Evolutionary conservation across 2,797 vertebrate genomes (phyloP), one percentile per base, ranked within the genome.

Genomic region (Labeo calbasu): DNA sequence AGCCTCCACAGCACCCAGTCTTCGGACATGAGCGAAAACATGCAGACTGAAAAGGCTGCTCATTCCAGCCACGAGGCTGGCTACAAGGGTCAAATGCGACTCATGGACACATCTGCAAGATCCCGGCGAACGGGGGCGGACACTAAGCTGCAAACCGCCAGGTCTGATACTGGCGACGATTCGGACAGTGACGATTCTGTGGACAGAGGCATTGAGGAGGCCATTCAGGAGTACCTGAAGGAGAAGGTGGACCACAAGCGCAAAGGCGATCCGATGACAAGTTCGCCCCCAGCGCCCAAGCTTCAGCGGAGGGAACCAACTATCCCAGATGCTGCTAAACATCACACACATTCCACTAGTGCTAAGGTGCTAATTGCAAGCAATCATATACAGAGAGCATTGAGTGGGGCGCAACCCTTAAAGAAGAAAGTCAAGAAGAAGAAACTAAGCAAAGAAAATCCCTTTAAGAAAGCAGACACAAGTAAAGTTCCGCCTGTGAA

Each of bases 151-250:
- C 73, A 63, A 10, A 70, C 79, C 14, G 79, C 86, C 65, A 85
- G 92, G 46, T 91, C 89, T 46, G 79, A 82, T 2, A 82, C 92
- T n/a, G 93, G 89, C 72, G 95, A 93, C 0, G 96, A 96, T 71
- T 96, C 96, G 0, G 98, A 99, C 88, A 99, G 97, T 0, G 98
- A 99, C 0, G 98, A 97, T 85, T 99, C 98, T 0, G 97, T 99
- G 86, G 97, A 99, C 92, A 88, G 96, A 80, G 97, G 94, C 76
- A 99, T 99, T 1, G 98, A 99, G 87, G 96, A 98, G 85, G 98
- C 98, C 32, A 99, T 99, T 90, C 95, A 98, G 69, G 97, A 99
- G 90, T 99, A 99, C 88, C 91, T 99, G 82, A 96, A 95, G 87
- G 94, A 95, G 84, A 96, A 93, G 76, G 94, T 92, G 85, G 94